Percentiles rank a stretch among this genome's conserved stretches.
Evolutionary conservation across 2,113 vertebrate species (phyloP).

Genomic region (Podarcis cretensis): DNA sequence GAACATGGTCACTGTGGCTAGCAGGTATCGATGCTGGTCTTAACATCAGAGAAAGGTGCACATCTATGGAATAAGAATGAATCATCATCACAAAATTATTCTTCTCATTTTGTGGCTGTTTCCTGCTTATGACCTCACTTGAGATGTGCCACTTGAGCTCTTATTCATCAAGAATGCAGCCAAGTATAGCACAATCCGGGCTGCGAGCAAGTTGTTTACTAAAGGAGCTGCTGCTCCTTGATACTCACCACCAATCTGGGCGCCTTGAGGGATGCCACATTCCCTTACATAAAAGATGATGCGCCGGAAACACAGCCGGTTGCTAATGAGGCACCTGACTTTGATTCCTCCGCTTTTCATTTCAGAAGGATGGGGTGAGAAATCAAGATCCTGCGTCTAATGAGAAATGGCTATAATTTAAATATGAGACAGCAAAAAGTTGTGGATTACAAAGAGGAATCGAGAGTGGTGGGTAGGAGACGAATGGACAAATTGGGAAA

Average conservation of each 20-base stretch:
- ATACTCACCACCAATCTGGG: background rate
- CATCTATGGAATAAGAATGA: background rate
- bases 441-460: background rate
- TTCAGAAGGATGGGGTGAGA: background rate
- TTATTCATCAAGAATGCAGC: background rate
- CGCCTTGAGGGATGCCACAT: background rate
- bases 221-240: background rate
- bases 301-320: constrained; percentile 12
- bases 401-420: background rate
- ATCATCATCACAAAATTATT: background rate
- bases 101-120: background rate
- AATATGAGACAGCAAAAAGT: no score
- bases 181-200: background rate
- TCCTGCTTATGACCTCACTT: background rate
- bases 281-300: background rate
- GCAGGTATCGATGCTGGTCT: background rate
- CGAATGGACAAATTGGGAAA: background rate
- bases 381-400: background rate
- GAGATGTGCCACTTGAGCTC: constrained; percentile 1
- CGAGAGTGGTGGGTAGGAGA: background rate
- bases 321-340: background rate
- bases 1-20: no score
- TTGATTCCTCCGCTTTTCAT: background rate
- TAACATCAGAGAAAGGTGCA: background rate
- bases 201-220: constrained; percentile 10